Evolutionary conservation across 2,888 invertebrate species (phyloP).

Genomic region (Netelia melanura): DNA sequence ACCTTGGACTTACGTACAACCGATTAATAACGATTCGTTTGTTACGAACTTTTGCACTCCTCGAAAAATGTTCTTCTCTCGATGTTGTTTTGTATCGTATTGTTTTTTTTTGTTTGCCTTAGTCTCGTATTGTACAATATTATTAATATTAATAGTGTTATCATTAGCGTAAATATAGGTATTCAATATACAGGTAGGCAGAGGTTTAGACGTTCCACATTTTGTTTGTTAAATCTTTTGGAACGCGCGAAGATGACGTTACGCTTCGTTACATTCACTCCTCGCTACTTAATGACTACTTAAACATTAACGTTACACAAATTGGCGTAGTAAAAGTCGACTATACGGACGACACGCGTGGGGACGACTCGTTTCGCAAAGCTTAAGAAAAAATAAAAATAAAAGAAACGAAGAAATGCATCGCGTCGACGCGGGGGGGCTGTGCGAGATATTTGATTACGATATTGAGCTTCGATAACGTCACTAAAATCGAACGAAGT

Average conservation of each 20-base stretch:
- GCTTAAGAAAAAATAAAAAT: conserved; percentile 38
- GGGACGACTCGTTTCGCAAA: conserved; percentile 48
- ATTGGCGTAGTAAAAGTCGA: conserved; percentile 68
- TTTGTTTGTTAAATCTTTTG: conserved; percentile 13
- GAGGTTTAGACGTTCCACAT: conserved; percentile 53
- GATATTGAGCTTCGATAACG: conserved; percentile 62
- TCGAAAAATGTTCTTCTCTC: conserved; percentile 34
- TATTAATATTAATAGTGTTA: conserved; percentile 60
- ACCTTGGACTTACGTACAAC: conserved; percentile 16
- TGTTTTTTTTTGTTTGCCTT: conserved; percentile 38
- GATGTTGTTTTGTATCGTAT: conserved; percentile 15
- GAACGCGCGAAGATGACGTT: conserved; percentile 35
- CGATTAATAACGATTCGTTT: conserved; percentile 17
- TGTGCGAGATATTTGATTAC: conserved; percentile 52
- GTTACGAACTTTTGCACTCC: neutral
- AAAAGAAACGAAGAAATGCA: conserved; percentile 33
- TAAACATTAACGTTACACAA: conserved; percentile 70
- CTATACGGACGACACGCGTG: conserved; percentile 54
- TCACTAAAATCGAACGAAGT: conserved; percentile 49
- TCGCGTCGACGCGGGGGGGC: conserved; percentile 41
- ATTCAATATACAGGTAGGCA: conserved; percentile 66
- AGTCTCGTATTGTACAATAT: conserved; percentile 64
- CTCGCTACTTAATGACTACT: conserved; percentile 60
- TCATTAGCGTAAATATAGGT: conserved; percentile 66
- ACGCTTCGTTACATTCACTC: conserved; percentile 19